These are phyloP conservation scores for Protonemura montana DNA, from an alignment of 2,888 invertebrate genomes.

Conservation along the genomic window DNA sequence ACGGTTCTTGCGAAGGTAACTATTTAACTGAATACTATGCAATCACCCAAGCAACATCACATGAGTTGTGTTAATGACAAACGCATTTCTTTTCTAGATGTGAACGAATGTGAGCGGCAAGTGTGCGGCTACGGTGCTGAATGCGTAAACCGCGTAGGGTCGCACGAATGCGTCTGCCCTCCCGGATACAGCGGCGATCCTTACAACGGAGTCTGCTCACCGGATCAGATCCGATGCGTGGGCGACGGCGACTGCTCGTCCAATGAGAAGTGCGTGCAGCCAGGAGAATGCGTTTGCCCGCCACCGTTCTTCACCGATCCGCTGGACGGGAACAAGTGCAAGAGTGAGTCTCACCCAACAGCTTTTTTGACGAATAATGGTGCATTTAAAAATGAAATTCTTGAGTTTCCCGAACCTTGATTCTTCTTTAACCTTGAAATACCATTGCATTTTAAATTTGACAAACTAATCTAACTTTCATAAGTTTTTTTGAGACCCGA, in stretches of 20 bases:
- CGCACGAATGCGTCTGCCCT: constrained; percentile 82
- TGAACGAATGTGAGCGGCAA: constrained; percentile 81
- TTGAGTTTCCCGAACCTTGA: too few relatives aligned
- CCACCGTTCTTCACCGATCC: constrained; percentile 89
- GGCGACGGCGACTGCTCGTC: constrained; percentile 83
- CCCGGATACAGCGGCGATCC: constrained; percentile 83
- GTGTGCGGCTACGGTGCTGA: constrained; percentile 88
- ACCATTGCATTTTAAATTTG: too few relatives aligned
- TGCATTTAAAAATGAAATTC: too few relatives aligned
- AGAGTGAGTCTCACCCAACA: constrained; percentile 71
- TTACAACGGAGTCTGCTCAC: constrained; percentile 81
- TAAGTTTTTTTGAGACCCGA: too few relatives aligned
- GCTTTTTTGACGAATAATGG: too few relatives aligned
- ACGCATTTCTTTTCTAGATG: constrained; percentile 62
- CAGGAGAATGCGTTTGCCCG: constrained; percentile 89
- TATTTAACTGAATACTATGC: constrained; percentile 29
- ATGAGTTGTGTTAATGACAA: constrained; percentile 1
- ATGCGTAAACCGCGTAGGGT: constrained; percentile 81
- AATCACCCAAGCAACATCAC: not conserved
- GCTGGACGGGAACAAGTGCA: constrained; percentile 83
- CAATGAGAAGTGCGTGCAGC: constrained; percentile 91
- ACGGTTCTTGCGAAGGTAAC: constrained; percentile 77
- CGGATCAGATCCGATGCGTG: constrained; percentile 82
- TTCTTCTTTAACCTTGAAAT: too few relatives aligned
- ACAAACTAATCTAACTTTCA: too few relatives aligned